Evolutionary conservation across 2,888 invertebrate species (phyloP).

Genomic region (Lasioglossum oenotherae): DNA sequence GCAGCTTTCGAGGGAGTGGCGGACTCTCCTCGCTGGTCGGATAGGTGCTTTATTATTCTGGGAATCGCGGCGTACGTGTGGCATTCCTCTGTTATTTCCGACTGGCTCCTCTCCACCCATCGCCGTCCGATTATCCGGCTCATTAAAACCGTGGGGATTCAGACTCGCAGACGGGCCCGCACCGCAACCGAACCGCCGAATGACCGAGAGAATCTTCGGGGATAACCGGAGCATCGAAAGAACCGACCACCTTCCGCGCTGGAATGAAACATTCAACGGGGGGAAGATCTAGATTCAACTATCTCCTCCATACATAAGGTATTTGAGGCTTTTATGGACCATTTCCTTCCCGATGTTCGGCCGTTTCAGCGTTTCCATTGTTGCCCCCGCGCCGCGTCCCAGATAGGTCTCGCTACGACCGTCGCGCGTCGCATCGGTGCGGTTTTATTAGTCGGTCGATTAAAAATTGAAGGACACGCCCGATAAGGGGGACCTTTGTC

Average conservation of each 20-base stretch:
- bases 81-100: slow-evolving; percentile 56
- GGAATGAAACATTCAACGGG: slow-evolving; percentile 8
- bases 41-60: slow-evolving; percentile 66
- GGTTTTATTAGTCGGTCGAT: slow-evolving; percentile 20
- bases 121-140: slow-evolving; percentile 35
- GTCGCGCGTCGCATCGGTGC: no score
- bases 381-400: background rate
- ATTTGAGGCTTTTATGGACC: slow-evolving; percentile 12
- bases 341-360: slow-evolving; percentile 16
- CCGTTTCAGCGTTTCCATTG: background rate
- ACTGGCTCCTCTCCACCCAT: slow-evolving; percentile 18
- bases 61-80: slow-evolving; percentile 52
- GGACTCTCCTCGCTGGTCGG: slow-evolving; percentile 37
- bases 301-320: slow-evolving; percentile 4
- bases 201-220: slow-evolving; percentile 10
- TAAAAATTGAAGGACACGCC: slow-evolving; percentile 4
- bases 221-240: slow-evolving; percentile 7
- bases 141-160: slow-evolving; percentile 55
- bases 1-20: slow-evolving; percentile 48
- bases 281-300: slow-evolving; percentile 13
- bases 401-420: no score
- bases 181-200: slow-evolving; percentile 21
- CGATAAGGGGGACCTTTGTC: background rate
- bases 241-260: slow-evolving; percentile 16
- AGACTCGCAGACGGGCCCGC: slow-evolving; percentile 19